Conservation (phyloP, 2,888 invertebrate genomes). For the Hypselothyrea guttata region DNA sequence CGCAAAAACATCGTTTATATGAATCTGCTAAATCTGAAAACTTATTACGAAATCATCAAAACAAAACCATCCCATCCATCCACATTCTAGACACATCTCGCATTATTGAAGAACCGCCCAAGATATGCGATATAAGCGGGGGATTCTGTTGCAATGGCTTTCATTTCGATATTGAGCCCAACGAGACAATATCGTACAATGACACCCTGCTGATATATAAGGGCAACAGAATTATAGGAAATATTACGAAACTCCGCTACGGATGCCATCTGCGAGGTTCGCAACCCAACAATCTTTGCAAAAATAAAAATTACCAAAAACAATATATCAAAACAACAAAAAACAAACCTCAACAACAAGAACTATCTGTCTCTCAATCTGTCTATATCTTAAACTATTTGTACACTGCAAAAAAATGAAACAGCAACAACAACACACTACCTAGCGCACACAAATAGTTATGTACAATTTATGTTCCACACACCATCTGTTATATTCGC, state of each 20-base stretch:
- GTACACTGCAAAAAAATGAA: constrained; percentile 26
- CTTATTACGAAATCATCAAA: constrained; percentile 28
- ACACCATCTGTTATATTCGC: background rate
- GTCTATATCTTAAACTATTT: constrained; percentile 17
- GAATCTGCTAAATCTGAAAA: constrained; percentile 4
- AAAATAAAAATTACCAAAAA: too few relatives aligned
- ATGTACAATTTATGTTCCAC: constrained; percentile 21
- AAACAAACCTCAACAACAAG: constrained; percentile 31
- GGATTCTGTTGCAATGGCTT: constrained; percentile 78
- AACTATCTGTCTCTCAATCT: constrained; percentile 16
- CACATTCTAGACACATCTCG: constrained; percentile 73
- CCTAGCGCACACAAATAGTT: constrained; percentile 8
- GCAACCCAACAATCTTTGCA: constrained; percentile 36
- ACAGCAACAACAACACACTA: constrained; percentile 16
- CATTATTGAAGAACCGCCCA: constrained; percentile 69
- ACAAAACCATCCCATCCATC: constrained; percentile 60
- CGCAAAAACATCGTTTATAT: too few relatives aligned
- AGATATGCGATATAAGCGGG: constrained; percentile 70
- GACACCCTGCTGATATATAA: constrained; percentile 76
- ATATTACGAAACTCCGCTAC: constrained; percentile 73
- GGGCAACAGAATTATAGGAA: constrained; percentile 77
- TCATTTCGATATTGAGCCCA: constrained; percentile 74
- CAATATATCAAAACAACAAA: constrained; percentile 1
- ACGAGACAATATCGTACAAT: constrained; percentile 77
- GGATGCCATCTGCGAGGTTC: constrained; percentile 77